Conservation (phyloP, 92 coral and sea anemone species). For the Parazoanthus swiftii region DNA sequence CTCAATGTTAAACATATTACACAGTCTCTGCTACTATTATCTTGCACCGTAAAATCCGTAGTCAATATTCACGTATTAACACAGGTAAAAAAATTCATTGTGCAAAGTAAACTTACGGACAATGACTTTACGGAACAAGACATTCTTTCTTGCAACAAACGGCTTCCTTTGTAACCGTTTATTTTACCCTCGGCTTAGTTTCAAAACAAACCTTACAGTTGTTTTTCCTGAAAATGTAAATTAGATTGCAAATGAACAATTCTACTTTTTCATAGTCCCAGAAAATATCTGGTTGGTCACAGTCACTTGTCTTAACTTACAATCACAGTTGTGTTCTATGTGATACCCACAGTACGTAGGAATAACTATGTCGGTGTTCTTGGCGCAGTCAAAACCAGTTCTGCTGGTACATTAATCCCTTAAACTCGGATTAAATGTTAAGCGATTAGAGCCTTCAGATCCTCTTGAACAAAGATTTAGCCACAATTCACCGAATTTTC, state of each 20-base stretch:
- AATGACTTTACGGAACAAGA: neutral
- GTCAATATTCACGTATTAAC: neutral
- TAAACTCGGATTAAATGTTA: neutral
- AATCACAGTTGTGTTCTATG: neutral
- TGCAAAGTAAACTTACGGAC: neutral
- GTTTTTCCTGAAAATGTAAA: conserved; percentile 35
- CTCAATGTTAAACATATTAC: too few species aligned
- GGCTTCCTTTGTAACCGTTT: neutral
- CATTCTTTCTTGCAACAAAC: neutral
- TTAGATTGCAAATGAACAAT: conserved; percentile 18
- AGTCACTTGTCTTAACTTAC: neutral
- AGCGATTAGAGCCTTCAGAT: conserved; percentile 1
- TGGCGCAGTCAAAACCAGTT: neutral
- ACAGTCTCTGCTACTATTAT: neutral
- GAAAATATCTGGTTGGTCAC: neutral
- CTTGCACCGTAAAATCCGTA: neutral
- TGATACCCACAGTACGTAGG: neutral
- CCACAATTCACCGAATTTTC: neutral
- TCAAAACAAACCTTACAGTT: conserved; percentile 17
- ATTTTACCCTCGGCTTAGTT: neutral
- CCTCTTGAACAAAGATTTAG: neutral
- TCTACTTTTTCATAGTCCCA: neutral
- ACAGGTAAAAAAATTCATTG: neutral
- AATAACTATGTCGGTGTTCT: neutral
- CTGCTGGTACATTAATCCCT: conserved; percentile 20